These are phyloP conservation scores for Caenorhabditis parvicauda DNA, from an alignment of 2,888 invertebrate species.

Conservation along the genomic window DNA sequence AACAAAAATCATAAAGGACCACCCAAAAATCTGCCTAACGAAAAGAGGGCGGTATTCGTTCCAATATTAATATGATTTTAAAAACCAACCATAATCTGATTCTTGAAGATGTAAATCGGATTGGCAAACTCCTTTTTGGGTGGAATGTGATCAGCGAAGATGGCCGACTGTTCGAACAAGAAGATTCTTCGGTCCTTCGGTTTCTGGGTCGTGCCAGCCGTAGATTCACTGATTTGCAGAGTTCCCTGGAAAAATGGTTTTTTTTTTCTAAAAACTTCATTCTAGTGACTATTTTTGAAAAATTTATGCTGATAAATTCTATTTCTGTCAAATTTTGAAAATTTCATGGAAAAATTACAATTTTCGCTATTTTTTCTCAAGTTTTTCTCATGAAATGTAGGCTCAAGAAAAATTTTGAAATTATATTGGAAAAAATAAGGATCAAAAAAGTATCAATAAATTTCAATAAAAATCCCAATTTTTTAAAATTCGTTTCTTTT, in stretches of 20 bases:
- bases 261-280: neutral
- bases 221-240: conserved; percentile 64
- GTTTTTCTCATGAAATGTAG: too few species aligned
- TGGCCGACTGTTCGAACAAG: conserved; percentile 94
- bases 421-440: too few species aligned
- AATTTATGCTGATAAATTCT: too few species aligned
- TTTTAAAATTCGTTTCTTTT: too few species aligned
- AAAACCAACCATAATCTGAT: conserved; percentile 86
- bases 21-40: too few species aligned
- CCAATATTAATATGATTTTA: neutral
- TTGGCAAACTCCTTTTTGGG: conserved; percentile 80
- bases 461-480: too few species aligned
- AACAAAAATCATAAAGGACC: too few species aligned
- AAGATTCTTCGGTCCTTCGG: conserved; percentile 89
- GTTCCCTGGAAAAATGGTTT: conserved; percentile 63
- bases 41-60: too few species aligned
- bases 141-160: conserved; percentile 87
- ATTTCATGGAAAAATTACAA: too few species aligned
- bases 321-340: neutral
- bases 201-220: conserved; percentile 66
- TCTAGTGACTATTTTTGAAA: neutral
- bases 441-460: too few species aligned
- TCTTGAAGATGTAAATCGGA: conserved; percentile 90
- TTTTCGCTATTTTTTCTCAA: neutral
- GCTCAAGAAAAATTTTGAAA: too few species aligned